Conservation (phyloP, 2,888 invertebrate species). For the Tachina lurida region DNA sequence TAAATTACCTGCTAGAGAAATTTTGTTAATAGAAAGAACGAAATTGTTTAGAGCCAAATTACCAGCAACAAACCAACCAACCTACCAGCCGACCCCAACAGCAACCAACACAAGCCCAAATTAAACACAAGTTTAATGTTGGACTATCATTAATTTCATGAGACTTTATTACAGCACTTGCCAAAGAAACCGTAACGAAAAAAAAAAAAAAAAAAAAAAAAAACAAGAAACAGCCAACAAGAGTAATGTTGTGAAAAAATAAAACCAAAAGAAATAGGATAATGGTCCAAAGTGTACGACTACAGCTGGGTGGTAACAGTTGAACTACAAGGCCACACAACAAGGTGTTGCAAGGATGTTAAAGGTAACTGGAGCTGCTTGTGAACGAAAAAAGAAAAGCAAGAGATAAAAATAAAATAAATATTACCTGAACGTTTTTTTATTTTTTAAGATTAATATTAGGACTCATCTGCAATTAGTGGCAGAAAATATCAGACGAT, state of each 20-base stretch:
- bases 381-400: conserved; percentile 3
- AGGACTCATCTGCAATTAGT: conserved; percentile 66
- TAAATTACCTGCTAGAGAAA: conserved; percentile 69
- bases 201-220: not conserved
- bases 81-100: conserved; percentile 1
- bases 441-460: conserved; percentile 56
- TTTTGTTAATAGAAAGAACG: conserved; percentile 66
- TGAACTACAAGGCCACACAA: conserved; percentile 18
- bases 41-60: conserved; percentile 55
- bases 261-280: conserved; percentile 26
- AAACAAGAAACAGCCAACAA: conserved; percentile 16
- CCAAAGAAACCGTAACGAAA: not conserved
- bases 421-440: conserved; percentile 27
- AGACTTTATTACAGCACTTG: conserved; percentile 52
- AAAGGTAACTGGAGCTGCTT: conserved; percentile 53
- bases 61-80: conserved; percentile 15
- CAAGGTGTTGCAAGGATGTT: conserved; percentile 31
- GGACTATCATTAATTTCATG: conserved; percentile 66
- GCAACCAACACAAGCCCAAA: not conserved
- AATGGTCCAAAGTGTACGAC: conserved; percentile 27
- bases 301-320: not conserved
- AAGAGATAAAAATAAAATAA: conserved; percentile 32
- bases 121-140: conserved; percentile 59
- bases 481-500: conserved; percentile 49
- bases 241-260: conserved; percentile 36